A percentile compares a stretch with the other conserved stretches of the same genome.
These are phyloP conservation scores for Oncorhynchus clarkii DNA, from an alignment of 2,113 vertebrate genomes.

Conservation along the genomic window DNA sequence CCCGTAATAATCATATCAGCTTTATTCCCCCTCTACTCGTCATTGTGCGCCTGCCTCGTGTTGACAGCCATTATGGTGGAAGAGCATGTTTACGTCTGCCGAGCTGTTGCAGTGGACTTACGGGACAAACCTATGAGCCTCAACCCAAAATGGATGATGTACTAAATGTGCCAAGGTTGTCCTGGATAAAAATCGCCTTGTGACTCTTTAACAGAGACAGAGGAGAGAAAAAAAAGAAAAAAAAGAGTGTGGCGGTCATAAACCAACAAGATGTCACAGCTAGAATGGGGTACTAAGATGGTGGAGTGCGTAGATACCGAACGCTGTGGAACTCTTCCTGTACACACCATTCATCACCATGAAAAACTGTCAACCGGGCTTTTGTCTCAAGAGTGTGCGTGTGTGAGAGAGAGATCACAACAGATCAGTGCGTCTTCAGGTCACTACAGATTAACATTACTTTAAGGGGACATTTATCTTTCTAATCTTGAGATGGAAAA, in stretches of 20 bases:
- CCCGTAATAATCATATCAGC: neutral
- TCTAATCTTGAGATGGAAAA: neutral
- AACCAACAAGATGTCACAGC: neutral
- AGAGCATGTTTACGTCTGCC: neutral
- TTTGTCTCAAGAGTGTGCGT: neutral
- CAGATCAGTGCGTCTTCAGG: neutral
- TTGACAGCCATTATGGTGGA: neutral
- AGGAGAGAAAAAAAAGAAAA: neutral
- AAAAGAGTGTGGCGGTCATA: neutral
- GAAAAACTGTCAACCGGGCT: neutral
- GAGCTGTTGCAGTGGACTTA: neutral
- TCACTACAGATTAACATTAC: neutral
- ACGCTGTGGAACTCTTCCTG: neutral
- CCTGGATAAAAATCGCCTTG: neutral
- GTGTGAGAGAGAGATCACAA: neutral
- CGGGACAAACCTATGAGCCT: neutral
- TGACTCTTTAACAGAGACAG: neutral
- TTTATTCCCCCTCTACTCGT: neutral
- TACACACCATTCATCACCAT: neutral
- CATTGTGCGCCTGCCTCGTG: neutral
- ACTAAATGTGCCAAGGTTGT: neutral
- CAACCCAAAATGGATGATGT: neutral
- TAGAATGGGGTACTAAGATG: neutral
- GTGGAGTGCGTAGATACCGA: neutral
- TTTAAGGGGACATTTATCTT: neutral